phyloP scores from a whole-genome alignment of 1,140 invertebrate species.

The Macrocentrus cingulum region DNA sequence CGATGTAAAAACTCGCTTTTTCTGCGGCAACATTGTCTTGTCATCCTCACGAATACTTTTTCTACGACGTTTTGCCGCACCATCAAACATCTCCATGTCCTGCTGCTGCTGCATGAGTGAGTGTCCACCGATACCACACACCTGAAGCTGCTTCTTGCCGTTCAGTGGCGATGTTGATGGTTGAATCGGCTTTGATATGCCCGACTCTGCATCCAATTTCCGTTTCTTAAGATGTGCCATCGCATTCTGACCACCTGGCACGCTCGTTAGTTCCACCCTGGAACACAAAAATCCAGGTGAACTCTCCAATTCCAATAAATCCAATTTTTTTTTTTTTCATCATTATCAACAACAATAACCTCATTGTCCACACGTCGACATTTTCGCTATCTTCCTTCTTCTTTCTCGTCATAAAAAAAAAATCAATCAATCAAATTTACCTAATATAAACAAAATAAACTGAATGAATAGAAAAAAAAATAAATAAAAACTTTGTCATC shows the following conservation, averaged over 20 bases:
- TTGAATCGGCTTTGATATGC: constrained; percentile 50
- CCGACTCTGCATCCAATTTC: constrained; percentile 59
- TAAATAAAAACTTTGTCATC: not conserved
- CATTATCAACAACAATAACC: constrained; percentile 10
- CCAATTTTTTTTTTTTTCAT: too few species aligned
- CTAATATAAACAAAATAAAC: not conserved
- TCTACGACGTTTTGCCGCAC: constrained; percentile 55
- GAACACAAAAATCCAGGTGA: constrained; percentile 59
- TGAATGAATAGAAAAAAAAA: too few species aligned
- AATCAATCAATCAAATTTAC: not conserved
- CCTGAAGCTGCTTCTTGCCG: constrained; percentile 37
- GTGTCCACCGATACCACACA: constrained; percentile 15
- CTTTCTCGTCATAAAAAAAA: constrained; percentile 11
- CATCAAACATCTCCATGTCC: constrained; percentile 55
- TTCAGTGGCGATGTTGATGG: constrained; percentile 34
- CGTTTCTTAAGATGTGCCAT: constrained; percentile 64
- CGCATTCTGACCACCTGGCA: constrained; percentile 59
- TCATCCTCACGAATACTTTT: constrained; percentile 56
- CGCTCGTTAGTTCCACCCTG: constrained; percentile 60
- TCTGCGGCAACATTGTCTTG: constrained; percentile 60
- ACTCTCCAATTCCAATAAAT: constrained; percentile 34
- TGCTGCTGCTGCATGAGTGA: constrained; percentile 34
- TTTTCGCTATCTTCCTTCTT: constrained; percentile 9
- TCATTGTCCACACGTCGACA: constrained; percentile 11
- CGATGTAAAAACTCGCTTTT: constrained; percentile 62